Evolutionary conservation across 2,113 vertebrate species (phyloP).

Genomic region (Nanger granti): DNA sequence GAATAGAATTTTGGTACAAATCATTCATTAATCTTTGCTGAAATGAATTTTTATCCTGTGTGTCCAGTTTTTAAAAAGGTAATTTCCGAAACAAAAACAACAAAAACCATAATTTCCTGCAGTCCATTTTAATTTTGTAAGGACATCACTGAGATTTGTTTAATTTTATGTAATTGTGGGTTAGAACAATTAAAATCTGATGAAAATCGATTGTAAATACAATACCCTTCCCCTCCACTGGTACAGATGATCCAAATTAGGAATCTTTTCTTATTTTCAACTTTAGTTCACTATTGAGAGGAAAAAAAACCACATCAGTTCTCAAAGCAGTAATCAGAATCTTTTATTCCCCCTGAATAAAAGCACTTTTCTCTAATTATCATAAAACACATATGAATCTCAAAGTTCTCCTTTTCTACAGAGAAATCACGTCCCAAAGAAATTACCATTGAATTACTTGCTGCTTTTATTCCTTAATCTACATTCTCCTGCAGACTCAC

Average conservation of each 20-base stretch:
- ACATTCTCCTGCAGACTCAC: neutral
- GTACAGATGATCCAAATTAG: slow-evolving; percentile 48
- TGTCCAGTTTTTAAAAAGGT: slow-evolving; percentile 39
- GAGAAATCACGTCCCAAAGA: slow-evolving; percentile 37
- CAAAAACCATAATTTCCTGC: slow-evolving; percentile 5
- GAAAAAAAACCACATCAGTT: slow-evolving; percentile 21
- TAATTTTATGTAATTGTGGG: slow-evolving; percentile 52
- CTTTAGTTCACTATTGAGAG: slow-evolving; percentile 13
- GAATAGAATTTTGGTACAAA: neutral
- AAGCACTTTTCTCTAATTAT: slow-evolving; percentile 54
- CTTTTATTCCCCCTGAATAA: slow-evolving; percentile 60
- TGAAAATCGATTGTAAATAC: slow-evolving; percentile 45
- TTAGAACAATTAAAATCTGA: slow-evolving; percentile 64
- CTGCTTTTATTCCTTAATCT: neutral
- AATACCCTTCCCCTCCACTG: neutral
- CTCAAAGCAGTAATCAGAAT: slow-evolving; percentile 65
- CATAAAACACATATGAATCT: slow-evolving; percentile 30
- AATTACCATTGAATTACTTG: slow-evolving; percentile 14
- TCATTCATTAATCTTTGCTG: slow-evolving; percentile 4
- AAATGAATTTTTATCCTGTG: slow-evolving; percentile 3
- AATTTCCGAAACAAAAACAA: slow-evolving; percentile 35
- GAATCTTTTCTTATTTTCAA: slow-evolving; percentile 52
- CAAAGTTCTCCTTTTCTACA: slow-evolving; percentile 37
- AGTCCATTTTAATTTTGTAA: slow-evolving; percentile 34
- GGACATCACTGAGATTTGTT: slow-evolving; percentile 31